Percentiles rank a stretch among this genome's conserved stretches.
phyloP scores from a whole-genome alignment of 1,140 invertebrate species.

The Rhyzopertha dominica region DNA sequence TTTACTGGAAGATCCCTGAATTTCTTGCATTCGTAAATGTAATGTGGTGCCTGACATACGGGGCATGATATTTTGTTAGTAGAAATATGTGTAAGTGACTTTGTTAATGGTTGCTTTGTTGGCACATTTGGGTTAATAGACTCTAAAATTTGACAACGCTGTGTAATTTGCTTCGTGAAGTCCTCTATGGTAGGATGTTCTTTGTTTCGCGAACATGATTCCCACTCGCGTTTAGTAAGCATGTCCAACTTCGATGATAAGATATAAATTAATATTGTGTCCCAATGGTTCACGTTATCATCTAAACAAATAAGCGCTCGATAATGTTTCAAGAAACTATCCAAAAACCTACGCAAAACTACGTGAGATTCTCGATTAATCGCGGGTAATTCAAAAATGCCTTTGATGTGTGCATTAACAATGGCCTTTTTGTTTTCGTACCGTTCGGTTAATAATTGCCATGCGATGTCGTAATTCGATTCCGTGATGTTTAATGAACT shows the following conservation, averaged over 20 bases:
- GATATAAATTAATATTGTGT: slow-evolving; percentile 14
- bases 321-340: slow-evolving; percentile 11
- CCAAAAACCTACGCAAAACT: slow-evolving; percentile 8
- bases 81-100: slow-evolving; percentile 1
- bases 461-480: slow-evolving; percentile 11
- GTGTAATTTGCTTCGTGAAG: slow-evolving; percentile 8
- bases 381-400: slow-evolving; percentile 1
- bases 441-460: slow-evolving; percentile 10
- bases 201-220: background rate
- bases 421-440: slow-evolving; percentile 14
- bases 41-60: background rate
- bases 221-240: slow-evolving; percentile 8
- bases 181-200: slow-evolving; percentile 5
- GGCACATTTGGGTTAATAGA: slow-evolving; percentile 8
- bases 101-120: too few species aligned
- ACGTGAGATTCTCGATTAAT: slow-evolving; percentile 11
- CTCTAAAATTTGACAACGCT: slow-evolving; percentile 14
- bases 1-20: slow-evolving; percentile 6
- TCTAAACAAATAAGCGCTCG: slow-evolving; percentile 6
- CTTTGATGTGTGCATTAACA: slow-evolving; percentile 13
- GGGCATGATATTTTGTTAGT: slow-evolving; percentile 1
- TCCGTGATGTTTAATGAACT: slow-evolving; percentile 9
- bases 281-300: slow-evolving; percentile 6
- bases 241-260: slow-evolving; percentile 4
- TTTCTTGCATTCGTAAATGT: slow-evolving; percentile 9